Evolutionary conservation across 2,113 vertebrate species (phyloP), one percentile per base, ranked within the genome.

Genomic region (Hemiprocne comata): DNA sequence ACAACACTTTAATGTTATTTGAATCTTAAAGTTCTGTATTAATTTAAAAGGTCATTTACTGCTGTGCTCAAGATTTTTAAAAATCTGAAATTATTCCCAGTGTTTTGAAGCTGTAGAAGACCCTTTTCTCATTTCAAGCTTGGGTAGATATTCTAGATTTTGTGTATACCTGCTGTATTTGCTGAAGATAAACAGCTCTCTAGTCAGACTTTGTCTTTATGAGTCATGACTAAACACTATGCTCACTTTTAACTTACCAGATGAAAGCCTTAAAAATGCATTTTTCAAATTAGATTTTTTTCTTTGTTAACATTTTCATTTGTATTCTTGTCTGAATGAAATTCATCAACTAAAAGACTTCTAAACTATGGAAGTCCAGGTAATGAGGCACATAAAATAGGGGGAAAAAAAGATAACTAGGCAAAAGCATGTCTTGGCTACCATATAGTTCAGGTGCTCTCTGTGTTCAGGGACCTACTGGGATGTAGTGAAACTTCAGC

Each of bases 221-320:
- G 86, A 94, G 71, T 82, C 82, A 72, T 87, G 82, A 95, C 82
- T 90, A 90, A 92, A 80, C 31, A 53, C 78, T 73, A 28, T 26
- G 33, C 79, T 82, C 83, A 42, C 44, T 90, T 94, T 90, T 90
- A 88, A 82, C 90, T 93, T 94, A 69, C 87, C 87, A 88, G 60
- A 88, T 55, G 71, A 81, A 90, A 61, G 55, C 46, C 78, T 50
- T 90, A 80, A 92, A 92, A 92, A 94, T 15, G 48, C 65, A 74
- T 88, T 92, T 90, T 94, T 80, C 60, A 87, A 60, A 77, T 74
- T 44, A 77, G 23, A 17, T 90, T 90, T 90, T 88, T 77, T 82
- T 65, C 70, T 33, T 81, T 85, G 74, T 93, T 94, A 90, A 44
- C 40, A 61, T 76, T 95, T 90, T 26, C 36, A 83, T 76, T 90